phyloP scores from a whole-genome alignment of 64 coral and sea anemone genomes.

The Orbicella faveolata region DNA sequence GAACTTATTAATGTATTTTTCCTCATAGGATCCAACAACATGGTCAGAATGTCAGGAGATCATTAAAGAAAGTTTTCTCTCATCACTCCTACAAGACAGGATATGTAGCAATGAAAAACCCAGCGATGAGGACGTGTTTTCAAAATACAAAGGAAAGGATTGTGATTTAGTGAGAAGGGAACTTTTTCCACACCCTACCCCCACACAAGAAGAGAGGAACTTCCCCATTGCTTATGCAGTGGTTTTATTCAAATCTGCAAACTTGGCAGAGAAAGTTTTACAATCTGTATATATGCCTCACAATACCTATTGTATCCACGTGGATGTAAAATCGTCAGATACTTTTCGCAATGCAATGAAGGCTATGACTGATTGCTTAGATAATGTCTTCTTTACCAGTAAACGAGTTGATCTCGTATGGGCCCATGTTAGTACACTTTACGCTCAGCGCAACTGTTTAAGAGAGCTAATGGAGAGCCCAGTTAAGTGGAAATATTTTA shows the following conservation, averaged over 20 bases:
- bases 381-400: conserved; percentile 13
- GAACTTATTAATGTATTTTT: too few species aligned
- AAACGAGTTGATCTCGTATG: conserved; percentile 12
- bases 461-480: conserved; percentile 10
- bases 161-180: conserved; percentile 1
- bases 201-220: conserved; percentile 31
- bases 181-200: conserved; percentile 17
- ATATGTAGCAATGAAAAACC: conserved; percentile 6
- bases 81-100: neutral
- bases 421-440: neutral
- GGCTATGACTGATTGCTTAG: conserved; percentile 18
- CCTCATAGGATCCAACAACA: neutral
- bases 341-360: conserved; percentile 17
- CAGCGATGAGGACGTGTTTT: neutral
- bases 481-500: conserved; percentile 21
- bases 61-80: neutral
- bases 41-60: conserved; percentile 10
- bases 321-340: conserved; percentile 26
- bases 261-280: conserved; percentile 30
- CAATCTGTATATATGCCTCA: conserved; percentile 46
- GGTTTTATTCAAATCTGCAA: conserved; percentile 1
- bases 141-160: neutral
- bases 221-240: conserved; percentile 50
- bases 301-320: conserved; percentile 50
- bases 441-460: conserved; percentile 11